Percentiles rank a stretch among this genome's conserved stretches.
phyloP scores from a whole-genome alignment of 2,113 vertebrate species.

The Alaudala cheleensis region DNA sequence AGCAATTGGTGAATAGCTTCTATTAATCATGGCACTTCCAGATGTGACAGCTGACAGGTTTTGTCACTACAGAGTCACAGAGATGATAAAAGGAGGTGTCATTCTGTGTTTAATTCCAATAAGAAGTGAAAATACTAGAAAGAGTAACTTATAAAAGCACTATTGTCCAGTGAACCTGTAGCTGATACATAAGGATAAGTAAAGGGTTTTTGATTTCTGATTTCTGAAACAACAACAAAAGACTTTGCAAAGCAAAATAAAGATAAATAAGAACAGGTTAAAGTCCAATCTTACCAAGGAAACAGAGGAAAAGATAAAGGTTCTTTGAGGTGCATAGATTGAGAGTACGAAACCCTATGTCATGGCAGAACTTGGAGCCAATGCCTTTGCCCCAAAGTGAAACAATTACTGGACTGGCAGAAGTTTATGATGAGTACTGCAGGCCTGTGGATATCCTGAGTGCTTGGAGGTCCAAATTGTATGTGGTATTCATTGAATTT shows the following conservation, averaged over 20 bases:
- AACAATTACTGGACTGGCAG: not conserved
- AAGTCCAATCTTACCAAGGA: not conserved
- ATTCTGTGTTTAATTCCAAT: not conserved
- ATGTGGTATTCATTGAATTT: not conserved
- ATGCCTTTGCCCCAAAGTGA: not conserved
- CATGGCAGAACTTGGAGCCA: not conserved
- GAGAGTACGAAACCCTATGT: accelerated
- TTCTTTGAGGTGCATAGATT: not conserved
- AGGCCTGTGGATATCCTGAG: not conserved
- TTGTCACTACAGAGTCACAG: not conserved
- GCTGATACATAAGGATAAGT: not conserved
- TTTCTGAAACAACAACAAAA: not conserved
- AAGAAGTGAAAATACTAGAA: not conserved
- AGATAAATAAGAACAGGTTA: not conserved
- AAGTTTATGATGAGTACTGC: not conserved
- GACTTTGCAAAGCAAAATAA: not conserved
- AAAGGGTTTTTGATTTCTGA: not conserved
- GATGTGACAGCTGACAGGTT: not conserved
- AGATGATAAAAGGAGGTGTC: not conserved
- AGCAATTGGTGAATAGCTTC: not conserved
- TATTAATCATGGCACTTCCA: not conserved
- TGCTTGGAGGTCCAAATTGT: not conserved
- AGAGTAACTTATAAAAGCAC: not conserved
- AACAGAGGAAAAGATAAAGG: not conserved
- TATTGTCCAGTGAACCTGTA: not conserved